Evolutionary conservation across 2,797 vertebrate genomes (phyloP).

Genomic region (Gymnoscopelus braueri): DNA sequence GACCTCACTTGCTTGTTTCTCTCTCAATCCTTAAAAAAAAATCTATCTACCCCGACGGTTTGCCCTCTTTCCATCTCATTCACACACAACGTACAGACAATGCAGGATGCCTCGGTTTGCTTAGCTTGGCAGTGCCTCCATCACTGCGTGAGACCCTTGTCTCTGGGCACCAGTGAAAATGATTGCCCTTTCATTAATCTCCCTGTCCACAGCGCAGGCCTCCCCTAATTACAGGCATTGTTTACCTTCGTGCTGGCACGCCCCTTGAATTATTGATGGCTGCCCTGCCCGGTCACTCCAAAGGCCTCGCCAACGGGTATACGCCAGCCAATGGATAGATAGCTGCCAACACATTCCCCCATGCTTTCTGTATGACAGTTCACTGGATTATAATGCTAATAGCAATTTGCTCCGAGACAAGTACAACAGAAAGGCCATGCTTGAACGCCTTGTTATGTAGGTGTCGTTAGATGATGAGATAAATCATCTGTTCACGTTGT

Average conservation of each 20-base stretch:
- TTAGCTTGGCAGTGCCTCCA: constrained; percentile 60
- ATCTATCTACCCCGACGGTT: too few relatives aligned
- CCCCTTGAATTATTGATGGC: constrained; percentile 77
- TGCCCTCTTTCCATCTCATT: too few relatives aligned
- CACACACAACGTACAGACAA: not conserved
- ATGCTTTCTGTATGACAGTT: constrained; percentile 43
- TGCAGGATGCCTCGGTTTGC: not conserved
- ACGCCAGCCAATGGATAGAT: constrained; percentile 50
- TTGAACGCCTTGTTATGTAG: constrained; percentile 12
- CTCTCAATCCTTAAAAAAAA: too few relatives aligned
- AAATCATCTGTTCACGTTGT: constrained; percentile 26
- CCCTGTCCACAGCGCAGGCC: constrained; percentile 67
- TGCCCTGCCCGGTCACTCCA: constrained; percentile 62
- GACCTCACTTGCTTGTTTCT: too few relatives aligned
- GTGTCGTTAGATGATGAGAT: constrained; percentile 16
- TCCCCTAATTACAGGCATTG: constrained; percentile 81
- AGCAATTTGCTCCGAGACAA: constrained; percentile 49
- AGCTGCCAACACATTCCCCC: constrained; percentile 56
- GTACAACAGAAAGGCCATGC: constrained; percentile 7
- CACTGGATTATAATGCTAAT: constrained; percentile 63
- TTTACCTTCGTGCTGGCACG: constrained; percentile 80
- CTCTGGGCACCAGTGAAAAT: constrained; percentile 65
- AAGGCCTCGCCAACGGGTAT: constrained; percentile 57
- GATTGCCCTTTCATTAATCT: constrained; percentile 81
- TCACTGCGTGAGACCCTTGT: constrained; percentile 62